Base-by-base conservation (phyloP, 2,888 invertebrate genomes). In the Aporophyla lueneburgensis region DNA sequence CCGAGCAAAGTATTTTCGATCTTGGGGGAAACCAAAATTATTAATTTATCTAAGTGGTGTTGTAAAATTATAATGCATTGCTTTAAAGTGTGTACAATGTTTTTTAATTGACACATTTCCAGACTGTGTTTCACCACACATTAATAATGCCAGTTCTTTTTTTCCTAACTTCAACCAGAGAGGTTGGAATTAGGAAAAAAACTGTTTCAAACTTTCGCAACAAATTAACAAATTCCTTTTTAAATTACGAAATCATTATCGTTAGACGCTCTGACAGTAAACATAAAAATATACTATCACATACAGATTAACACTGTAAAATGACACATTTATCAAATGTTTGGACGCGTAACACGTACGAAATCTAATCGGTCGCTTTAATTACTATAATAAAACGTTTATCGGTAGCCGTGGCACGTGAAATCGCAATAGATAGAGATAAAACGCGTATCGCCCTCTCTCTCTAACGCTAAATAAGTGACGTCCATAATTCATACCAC, bases 361-460 rank as follows among this genome's bases (percentile, higher is more conserved):
- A 91, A 92, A 90, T 92, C 93, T 95, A 95, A 95, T 96, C 94
- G 93, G 89, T 85, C 81, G 87, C 89, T 93, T 96, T 96, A 96
- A 96, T 96, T 96, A 94, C 95, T 92, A 92, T 94, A 95, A 96
- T 96, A 96, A 96, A 96, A 94, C 92, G 92, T 94, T 95, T 95
- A 96, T 96, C 96, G 89, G 94, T 90, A 92, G 92, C 94, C 88
- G 92, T 93, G 90, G 93, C 94, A 94, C 94, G 94, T 94, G 94
- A 95, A 94, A 95, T 94, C 93, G 92, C 92, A 91, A 93, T 91
- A 92, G 93, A 88, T 90, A 89, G 93, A 94, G 94, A 95, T 92
- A 95, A 94, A 93, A 93, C 84, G 80, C 43, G 91, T 91, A 92
- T 90, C 90, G 91, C 89, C 91, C 88, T 95, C 94, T 91, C 94